phyloP scores from a whole-genome alignment of 1,140 invertebrate species.

The Sarcophaga bullata region DNA sequence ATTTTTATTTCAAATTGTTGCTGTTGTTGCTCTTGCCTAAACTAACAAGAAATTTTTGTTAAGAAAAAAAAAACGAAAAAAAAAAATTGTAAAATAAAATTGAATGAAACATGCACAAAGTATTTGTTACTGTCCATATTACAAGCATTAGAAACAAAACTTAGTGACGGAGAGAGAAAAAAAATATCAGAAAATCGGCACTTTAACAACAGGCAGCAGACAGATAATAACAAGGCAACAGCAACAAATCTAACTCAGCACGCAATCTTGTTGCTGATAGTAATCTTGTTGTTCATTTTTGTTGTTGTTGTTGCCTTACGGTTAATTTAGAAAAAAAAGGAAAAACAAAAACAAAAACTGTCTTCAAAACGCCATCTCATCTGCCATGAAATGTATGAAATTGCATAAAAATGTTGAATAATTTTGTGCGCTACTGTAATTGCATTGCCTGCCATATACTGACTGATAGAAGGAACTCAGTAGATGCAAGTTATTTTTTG shows the following conservation, averaged over 20 bases:
- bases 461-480: no score
- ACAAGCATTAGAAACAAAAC: neutral
- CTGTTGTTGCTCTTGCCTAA: neutral
- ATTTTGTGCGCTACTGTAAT: neutral
- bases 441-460: no score
- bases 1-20: neutral
- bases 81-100: neutral
- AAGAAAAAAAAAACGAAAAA: neutral
- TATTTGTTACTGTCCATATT: constrained; percentile 20
- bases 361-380: constrained; percentile 12
- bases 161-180: neutral
- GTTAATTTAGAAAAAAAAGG: no score
- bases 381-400: neutral
- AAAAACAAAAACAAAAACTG: neutral
- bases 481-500: neutral
- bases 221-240: no score
- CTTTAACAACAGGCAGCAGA: neutral
- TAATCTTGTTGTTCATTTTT: constrained; percentile 14
- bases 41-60: neutral
- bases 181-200: neutral
- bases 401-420: neutral
- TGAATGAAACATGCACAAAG: constrained; percentile 13
- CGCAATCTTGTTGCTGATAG: constrained; percentile 19
- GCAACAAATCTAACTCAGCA: constrained; percentile 21
- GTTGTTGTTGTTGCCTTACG: neutral